A percentile compares a stretch with the other conserved stretches of the same genome.
These are phyloP conservation scores for Peucedramus taeniatus DNA, from an alignment of 2,113 vertebrate species.

Conservation along the genomic window DNA sequence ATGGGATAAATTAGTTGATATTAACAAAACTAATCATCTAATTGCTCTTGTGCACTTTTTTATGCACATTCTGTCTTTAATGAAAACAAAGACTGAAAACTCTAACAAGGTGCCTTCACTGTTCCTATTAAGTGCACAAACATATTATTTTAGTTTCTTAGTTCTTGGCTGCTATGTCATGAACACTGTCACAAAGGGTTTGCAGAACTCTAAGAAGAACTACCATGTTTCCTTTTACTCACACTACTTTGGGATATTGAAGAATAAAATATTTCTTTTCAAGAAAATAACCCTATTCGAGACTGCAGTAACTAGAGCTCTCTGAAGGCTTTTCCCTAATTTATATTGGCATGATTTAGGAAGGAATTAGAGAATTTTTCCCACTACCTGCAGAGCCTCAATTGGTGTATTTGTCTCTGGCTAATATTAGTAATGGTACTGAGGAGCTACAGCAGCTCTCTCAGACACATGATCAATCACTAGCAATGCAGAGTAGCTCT, in stretches of 20 bases:
- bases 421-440: background rate
- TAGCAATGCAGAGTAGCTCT: background rate
- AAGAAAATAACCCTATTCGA: background rate
- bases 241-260: background rate
- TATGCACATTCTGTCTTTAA: background rate
- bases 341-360: background rate
- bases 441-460: background rate
- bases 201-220: background rate
- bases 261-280: background rate
- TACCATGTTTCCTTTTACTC: background rate
- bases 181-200: background rate
- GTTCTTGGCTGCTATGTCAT: background rate
- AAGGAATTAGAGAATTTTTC: background rate
- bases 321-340: background rate
- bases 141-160: background rate
- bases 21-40: background rate
- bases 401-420: background rate
- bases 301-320: background rate
- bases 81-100: background rate
- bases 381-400: background rate
- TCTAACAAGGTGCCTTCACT: background rate
- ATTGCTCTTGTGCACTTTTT: background rate
- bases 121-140: background rate
- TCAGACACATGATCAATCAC: fast-evolving
- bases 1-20: background rate